Conservation (phyloP, 2,888 invertebrate genomes). For the Drosophila nigricruria region DNA sequence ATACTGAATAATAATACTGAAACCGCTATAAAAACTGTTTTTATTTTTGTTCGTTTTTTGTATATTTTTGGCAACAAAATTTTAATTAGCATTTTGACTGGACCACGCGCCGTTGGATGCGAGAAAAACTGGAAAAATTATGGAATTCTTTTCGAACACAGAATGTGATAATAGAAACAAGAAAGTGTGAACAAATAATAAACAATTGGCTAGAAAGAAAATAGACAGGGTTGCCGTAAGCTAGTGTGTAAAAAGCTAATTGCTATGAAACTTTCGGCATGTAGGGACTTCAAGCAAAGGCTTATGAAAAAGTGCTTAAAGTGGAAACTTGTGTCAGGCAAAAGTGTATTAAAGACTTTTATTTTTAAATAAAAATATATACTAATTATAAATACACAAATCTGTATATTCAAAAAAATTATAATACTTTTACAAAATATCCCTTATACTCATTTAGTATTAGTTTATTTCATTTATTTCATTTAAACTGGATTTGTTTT, state of each 20-base stretch:
- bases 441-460: too few relatives aligned
- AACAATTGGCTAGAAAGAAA: neutral
- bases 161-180: constrained; percentile 3
- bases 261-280: neutral
- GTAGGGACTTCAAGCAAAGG: neutral
- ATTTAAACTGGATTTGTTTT: too few relatives aligned
- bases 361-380: neutral
- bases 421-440: too few relatives aligned
- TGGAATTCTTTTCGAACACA: constrained; percentile 22
- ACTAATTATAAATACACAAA: neutral
- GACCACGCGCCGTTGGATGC: constrained; percentile 25
- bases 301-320: too few relatives aligned
- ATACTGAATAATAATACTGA: constrained; percentile 14
- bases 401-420: too few relatives aligned
- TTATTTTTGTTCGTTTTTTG: constrained; percentile 5
- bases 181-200: constrained; percentile 13
- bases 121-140: neutral
- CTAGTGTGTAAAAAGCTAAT: neutral
- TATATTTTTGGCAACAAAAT: constrained; percentile 15
- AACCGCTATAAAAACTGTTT: constrained; percentile 11
- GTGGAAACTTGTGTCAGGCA: too few relatives aligned
- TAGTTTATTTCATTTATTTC: too few relatives aligned
- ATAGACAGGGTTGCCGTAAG: neutral
- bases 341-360: neutral
- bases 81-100: constrained; percentile 33